Evolutionary conservation across 1,140 invertebrate species (phyloP), one percentile per base, ranked within the genome.

Genomic region (Drosophila sulfurigaster): DNA sequence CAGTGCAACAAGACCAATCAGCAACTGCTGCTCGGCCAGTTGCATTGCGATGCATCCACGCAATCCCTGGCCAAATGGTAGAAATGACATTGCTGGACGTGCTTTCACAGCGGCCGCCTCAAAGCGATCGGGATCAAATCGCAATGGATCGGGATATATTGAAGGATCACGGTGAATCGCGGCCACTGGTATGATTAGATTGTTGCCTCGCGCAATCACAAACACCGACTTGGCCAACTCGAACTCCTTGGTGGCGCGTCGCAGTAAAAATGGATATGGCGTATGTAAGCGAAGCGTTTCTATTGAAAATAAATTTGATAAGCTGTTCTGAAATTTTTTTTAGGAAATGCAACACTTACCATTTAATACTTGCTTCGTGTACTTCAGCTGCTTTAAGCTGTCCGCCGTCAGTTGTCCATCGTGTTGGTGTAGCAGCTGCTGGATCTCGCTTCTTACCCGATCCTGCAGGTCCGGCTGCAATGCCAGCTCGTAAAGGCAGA

Each of bases 91-190:
- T 0, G 93, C 92, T 30, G 93, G 85, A 25, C 92, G 86, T n/a
- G 90, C 74, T 4, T 75, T 78, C 76, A 92, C 93, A 20, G 92
- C 85, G 48, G 94, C 94, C 1, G 93, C 91, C 8, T 92, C 83
- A 82, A 96, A 96, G 73, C 95, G 92, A 46, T 96, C 95, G 0
- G 96, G 96, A 91, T 96, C 93, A 76, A 96, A 97, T 8, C 81
- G 91, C 4, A 95, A 93, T 5, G 96, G 96, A 74, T 96, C 92
- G 2, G 94, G 93, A 89, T 94, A 97, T 60, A 94, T 93, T 11
- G 93, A 91, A 1, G 94, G 93, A 93, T 96, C 95, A 32, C 93
- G 91, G 74, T 97, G 96, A 20, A 96, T 93, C 20, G 94, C 94
- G 60, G 94, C 94, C 0, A 93, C 80, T 10, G 94, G 94, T 67